Percentiles rank a stretch among this genome's conserved stretches.
Evolutionary conservation across 2,888 invertebrate genomes (phyloP).

Genomic region (Ceraclea dissimilis): DNA sequence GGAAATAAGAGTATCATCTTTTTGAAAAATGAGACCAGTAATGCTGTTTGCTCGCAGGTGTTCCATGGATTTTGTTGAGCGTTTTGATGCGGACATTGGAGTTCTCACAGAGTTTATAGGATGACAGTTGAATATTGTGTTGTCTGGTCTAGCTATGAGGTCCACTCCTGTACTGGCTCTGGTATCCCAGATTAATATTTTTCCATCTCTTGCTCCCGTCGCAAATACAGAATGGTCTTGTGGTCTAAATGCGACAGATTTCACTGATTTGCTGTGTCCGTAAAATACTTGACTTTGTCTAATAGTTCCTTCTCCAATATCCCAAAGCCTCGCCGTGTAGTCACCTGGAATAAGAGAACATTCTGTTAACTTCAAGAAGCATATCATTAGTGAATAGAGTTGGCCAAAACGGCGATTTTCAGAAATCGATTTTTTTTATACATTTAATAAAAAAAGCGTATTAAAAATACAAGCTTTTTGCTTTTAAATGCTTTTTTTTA

Average conservation of each 20-base stretch:
- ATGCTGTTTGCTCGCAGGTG: constrained; percentile 61
- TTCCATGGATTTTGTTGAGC: constrained; percentile 40
- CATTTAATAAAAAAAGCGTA: no score
- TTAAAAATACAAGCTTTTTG: no score
- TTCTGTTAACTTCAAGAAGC: not conserved
- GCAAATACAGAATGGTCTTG: constrained; percentile 70
- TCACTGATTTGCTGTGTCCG: constrained; percentile 75
- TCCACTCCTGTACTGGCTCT: constrained; percentile 44
- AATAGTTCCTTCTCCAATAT: constrained; percentile 50
- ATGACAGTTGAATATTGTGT: constrained; percentile 63
- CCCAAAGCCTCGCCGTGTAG: constrained; percentile 75
- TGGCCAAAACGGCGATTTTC: not conserved
- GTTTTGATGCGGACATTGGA: constrained; percentile 46
- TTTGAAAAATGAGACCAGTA: constrained; percentile 77
- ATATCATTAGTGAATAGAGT: not conserved
- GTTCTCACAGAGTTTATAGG: constrained; percentile 42
- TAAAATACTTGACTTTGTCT: constrained; percentile 52
- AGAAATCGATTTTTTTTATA: no score
- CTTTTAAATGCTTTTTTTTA: no score
- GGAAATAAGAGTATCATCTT: constrained; percentile 69
- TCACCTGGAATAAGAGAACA: constrained; percentile 58
- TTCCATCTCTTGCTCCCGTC: constrained; percentile 82
- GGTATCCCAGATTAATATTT: constrained; percentile 79
- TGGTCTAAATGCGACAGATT: constrained; percentile 68
- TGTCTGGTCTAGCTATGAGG: constrained; percentile 51